A percentile compares a stretch with the other conserved stretches of the same genome.
phyloP scores from a whole-genome alignment of 2,888 invertebrate genomes.

The Epinotia ramella region DNA sequence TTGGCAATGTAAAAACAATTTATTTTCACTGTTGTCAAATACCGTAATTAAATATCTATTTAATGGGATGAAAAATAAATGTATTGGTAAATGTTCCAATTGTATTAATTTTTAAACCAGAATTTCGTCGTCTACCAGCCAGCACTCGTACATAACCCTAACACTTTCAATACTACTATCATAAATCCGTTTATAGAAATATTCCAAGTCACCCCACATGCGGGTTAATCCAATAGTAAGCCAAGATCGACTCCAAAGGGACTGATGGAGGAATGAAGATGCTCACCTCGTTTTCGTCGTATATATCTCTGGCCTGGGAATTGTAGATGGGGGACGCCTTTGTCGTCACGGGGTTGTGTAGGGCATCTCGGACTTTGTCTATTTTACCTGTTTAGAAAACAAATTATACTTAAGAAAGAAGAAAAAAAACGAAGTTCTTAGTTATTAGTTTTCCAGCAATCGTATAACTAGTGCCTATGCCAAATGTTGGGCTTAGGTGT shows the following conservation, averaged over 20 bases:
- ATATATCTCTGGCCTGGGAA: constrained; percentile 76
- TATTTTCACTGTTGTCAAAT: too few relatives aligned
- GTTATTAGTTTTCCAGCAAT: too few relatives aligned
- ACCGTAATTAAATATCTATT: too few relatives aligned
- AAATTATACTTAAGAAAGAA: neutral
- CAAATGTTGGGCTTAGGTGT: too few relatives aligned
- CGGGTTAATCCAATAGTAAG: constrained; percentile 9
- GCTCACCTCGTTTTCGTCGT: constrained; percentile 79
- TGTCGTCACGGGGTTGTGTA: constrained; percentile 69
- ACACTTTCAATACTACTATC: neutral
- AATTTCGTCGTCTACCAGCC: neutral
- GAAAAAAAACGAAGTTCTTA: too few relatives aligned
- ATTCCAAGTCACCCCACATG: neutral
- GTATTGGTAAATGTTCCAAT: too few relatives aligned
- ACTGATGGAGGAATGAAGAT: constrained; percentile 14
- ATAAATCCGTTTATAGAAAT: neutral
- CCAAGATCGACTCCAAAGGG: neutral
- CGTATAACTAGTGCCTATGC: too few relatives aligned
- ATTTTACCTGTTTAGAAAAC: constrained; percentile 66
- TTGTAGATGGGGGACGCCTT: constrained; percentile 74
- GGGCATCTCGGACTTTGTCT: constrained; percentile 75
- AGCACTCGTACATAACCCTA: neutral
- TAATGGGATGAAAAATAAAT: too few relatives aligned
- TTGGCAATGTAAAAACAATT: too few relatives aligned
- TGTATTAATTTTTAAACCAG: neutral